These are phyloP conservation scores for Caenorhabditis tropicalis DNA, from an alignment of 1,140 invertebrate genomes.

Conservation along the genomic window DNA sequence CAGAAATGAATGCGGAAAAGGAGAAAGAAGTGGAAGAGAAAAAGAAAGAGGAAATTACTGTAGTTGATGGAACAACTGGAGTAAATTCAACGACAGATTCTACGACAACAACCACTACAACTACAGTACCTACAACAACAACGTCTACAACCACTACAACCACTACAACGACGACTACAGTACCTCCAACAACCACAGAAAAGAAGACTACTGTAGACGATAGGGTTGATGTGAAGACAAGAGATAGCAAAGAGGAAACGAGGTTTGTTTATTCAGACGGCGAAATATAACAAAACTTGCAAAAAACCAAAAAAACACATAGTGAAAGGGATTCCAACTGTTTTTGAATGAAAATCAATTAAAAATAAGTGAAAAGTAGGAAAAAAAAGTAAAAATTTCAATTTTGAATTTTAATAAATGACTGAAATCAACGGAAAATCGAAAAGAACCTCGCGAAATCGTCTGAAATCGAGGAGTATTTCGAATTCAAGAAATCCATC, in stretches of 20 bases:
- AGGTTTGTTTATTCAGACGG: background rate
- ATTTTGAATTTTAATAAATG: too few relatives aligned
- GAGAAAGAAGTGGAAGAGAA: constrained; percentile 17
- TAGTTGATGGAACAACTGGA: background rate
- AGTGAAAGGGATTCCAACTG: too few relatives aligned
- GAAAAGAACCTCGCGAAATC: too few relatives aligned
- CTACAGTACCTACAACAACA: background rate
- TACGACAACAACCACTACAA: background rate
- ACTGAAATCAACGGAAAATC: too few relatives aligned
- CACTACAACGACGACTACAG: background rate
- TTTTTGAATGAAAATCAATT: background rate
- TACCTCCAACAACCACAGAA: background rate
- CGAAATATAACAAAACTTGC: too few relatives aligned
- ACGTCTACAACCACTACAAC: background rate
- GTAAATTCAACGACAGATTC: background rate
- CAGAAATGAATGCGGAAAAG: constrained; percentile 19
- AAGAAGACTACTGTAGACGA: background rate
- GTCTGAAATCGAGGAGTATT: too few relatives aligned
- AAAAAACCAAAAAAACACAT: too few relatives aligned
- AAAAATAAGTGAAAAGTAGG: background rate
- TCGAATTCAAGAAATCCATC: too few relatives aligned
- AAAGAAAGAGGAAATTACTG: background rate
- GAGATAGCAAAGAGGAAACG: constrained; percentile 21
- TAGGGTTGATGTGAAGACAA: background rate
- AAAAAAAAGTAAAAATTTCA: background rate